Base-by-base conservation (phyloP, 2,113 vertebrate genomes). In the Cyprinodon tularosa region DNA sequence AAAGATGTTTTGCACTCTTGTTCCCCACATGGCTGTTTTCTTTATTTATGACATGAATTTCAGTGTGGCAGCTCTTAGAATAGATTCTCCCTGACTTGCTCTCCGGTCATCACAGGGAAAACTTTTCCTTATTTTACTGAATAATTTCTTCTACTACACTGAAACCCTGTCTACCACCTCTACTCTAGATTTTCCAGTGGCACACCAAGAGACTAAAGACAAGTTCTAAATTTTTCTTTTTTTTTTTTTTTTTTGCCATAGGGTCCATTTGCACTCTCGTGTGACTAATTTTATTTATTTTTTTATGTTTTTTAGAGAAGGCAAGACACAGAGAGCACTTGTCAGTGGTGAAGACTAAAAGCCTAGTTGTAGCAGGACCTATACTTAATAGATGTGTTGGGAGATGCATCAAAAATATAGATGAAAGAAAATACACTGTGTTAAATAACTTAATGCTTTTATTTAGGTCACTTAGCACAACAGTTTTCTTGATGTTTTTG, bases 221-320 rank as follows among this genome's bases (percentile, higher is more conserved):
- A 77, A 86, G 62, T 76, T 77, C 65, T 89, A 86, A 88, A 84
- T 80, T 80, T 42, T 29, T 29, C 2, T 29, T 29, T 1, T 29
- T 29, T 29, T 29, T 29, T 29, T 29, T 57, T 57, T 57, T 82
- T 84, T 61, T 75, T 81, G 85, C 89, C 87, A 84, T 66, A 59
- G 86, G 83, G 83, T 75, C 86, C 88, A 90, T 93, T 90, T 90
- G 86, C 83, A 82, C 71, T 66, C 72, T 88, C 82, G 84, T 87
- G 82, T 80, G 83, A 91, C 82, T 85, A 86, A 85, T 88, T 80
- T 2, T 68, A 78, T 50, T 66, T 17, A 75, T 75, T 65, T 81
- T 74, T 20, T 50, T 68, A 50, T 81, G 40, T 14, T 76, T 50
- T 72, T 50, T 50, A 76, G 44, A 29, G 20, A 71, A 47, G 68